Conservation (phyloP, 2,113 vertebrate species). For the Nanorana parkeri region DNA sequence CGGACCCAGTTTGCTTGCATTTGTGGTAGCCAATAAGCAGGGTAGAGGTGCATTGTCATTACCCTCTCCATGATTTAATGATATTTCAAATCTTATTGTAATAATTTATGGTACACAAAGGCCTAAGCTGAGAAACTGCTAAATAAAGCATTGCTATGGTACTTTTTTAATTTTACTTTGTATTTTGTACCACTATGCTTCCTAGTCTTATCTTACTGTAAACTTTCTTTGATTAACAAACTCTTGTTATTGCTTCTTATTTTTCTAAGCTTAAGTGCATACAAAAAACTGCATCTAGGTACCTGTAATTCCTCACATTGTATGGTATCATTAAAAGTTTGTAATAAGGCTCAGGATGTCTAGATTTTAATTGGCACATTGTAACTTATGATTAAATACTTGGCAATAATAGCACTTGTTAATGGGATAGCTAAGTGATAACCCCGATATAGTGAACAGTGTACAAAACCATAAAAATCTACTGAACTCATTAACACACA, state of each 20-base stretch:
- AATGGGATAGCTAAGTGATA: conserved; percentile 58
- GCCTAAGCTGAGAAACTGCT: too few species aligned
- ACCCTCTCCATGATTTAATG: too few species aligned
- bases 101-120: too few species aligned
- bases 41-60: too few species aligned
- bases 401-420: conserved; percentile 55
- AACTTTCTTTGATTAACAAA: conserved; percentile 3
- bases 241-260: background rate
- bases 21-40: too few species aligned
- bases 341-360: conserved; percentile 52
- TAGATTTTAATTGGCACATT: conserved; percentile 53
- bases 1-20: too few species aligned
- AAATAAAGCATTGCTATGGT: too few species aligned
- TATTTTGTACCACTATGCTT: too few species aligned
- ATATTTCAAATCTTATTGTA: too few species aligned
- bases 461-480: conserved; percentile 53
- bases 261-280: background rate
- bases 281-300: conserved; percentile 12
- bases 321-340: conserved; percentile 49
- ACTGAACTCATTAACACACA: conserved; percentile 56
- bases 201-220: background rate
- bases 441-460: conserved; percentile 44
- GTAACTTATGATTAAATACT: conserved; percentile 60
- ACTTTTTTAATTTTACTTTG: too few species aligned
- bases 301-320: conserved; percentile 18